A percentile compares a stretch with the other conserved stretches of the same genome.
phyloP scores from a whole-genome alignment of 2,113 vertebrate genomes.

The Tragelaphus strepsiceros region DNA sequence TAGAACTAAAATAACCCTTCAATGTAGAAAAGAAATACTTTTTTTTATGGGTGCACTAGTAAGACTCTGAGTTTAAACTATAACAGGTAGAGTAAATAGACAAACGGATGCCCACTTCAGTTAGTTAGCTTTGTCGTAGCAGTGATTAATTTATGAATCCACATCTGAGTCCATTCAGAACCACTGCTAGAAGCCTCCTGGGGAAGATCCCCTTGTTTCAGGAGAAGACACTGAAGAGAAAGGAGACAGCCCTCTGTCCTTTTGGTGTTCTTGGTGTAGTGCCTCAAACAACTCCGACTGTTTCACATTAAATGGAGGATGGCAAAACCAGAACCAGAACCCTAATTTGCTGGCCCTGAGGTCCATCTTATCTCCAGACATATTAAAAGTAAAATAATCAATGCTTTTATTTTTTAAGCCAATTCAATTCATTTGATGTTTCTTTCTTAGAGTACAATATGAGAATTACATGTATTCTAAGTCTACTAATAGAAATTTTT shows the following conservation, averaged over 20 bases:
- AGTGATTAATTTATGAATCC: background rate
- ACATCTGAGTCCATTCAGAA: background rate
- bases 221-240: background rate
- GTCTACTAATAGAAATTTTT: background rate
- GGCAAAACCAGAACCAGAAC: background rate
- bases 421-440: background rate
- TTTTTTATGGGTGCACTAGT: background rate
- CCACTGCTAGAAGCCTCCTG: too few species aligned
- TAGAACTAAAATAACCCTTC: background rate
- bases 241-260: background rate
- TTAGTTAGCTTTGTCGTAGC: background rate
- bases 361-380: background rate
- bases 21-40: background rate
- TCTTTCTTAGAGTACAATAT: background rate
- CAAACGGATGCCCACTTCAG: background rate
- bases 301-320: background rate
- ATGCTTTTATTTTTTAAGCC: background rate
- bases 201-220: background rate
- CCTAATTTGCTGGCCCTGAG: background rate
- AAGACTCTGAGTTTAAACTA: background rate
- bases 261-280: background rate
- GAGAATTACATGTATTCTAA: background rate
- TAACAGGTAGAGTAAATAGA: background rate
- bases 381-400: background rate
- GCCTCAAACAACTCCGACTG: rapidly evolving